Evolutionary conservation across 2,888 invertebrate genomes (phyloP), one percentile per base, ranked within the genome.

Genomic region (Drosophila koepferae): DNA sequence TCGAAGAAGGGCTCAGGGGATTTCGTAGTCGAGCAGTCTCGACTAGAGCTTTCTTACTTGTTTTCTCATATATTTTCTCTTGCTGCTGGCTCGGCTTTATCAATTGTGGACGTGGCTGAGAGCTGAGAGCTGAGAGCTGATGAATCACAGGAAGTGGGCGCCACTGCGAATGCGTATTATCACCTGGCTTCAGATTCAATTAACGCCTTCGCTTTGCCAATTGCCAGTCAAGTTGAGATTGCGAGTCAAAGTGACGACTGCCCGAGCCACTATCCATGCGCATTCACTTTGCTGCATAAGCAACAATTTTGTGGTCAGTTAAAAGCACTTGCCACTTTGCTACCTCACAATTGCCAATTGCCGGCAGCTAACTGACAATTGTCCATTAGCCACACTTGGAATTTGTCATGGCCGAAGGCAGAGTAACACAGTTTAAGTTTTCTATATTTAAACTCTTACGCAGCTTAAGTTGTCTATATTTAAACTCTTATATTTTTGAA

Each of bases 81-180:
- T 43, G 14, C 20, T 56, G 56, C 31, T 6, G 58, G 73, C 70
- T 87, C 71, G 67, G 68, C 81, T 86, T 88, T 88, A 86, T 86
- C 88, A 89, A 86, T 84, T 82, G 74, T 71, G 54, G 23, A 54
- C 40, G 40, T 34, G 66, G 49, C 64, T 49, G 31, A 31, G 20
- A 28, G 49, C 64, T 51, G 49, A 23, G 20, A 28, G 49, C 64
- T 51, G 49, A 18, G 20, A 20, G 70, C 64, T 54, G 72, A 86
- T 88, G 86, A 86, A 86, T 84, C 84, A 89, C 75, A 56, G 73
- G 70, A 74, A 74, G 78, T 86, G 63, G 48, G 43, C 20, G 61
- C 66, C 64, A 61, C 28, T 53, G 54, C 70, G 51, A 62, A 34
- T 48, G 40, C 53, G 54, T 67, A 60, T 77, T 63, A 63, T 80